phyloP scores from a whole-genome alignment of 2,113 vertebrate species.

The Anser cygnoides region DNA sequence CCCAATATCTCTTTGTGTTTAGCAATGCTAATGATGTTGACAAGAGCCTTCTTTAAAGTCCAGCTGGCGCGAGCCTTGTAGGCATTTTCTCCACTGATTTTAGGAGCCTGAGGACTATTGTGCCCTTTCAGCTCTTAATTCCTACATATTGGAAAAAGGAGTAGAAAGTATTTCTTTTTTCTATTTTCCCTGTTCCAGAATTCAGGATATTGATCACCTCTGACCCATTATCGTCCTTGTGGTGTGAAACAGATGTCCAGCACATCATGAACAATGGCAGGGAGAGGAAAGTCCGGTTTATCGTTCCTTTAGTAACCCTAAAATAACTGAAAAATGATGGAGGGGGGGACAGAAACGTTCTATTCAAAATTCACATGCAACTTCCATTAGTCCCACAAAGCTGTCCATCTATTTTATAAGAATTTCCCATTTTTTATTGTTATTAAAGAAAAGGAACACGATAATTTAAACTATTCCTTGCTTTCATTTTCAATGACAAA shows the following conservation, averaged over 20 bases:
- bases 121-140: too few species aligned
- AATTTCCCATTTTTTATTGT: constrained; percentile 21
- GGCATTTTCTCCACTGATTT: background rate
- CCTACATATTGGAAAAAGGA: too few species aligned
- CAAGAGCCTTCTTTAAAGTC: background rate
- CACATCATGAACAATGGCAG: background rate
- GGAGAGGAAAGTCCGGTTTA: background rate
- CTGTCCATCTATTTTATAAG: background rate
- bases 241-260: background rate
- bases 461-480: constrained; percentile 23
- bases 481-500: constrained; percentile 11
- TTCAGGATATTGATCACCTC: background rate
- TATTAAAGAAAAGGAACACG: background rate
- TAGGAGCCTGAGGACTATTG: background rate
- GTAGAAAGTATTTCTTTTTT: background rate
- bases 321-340: background rate
- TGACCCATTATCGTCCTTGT: background rate
- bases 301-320: background rate
- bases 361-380: constrained; percentile 6
- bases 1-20: background rate
- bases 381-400: constrained; percentile 7
- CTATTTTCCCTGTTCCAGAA: background rate
- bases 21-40: background rate
- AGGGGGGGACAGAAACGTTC: background rate
- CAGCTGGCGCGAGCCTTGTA: background rate